phyloP scores from a whole-genome alignment of 2,113 vertebrate species.

The Aphyosemion australe region DNA sequence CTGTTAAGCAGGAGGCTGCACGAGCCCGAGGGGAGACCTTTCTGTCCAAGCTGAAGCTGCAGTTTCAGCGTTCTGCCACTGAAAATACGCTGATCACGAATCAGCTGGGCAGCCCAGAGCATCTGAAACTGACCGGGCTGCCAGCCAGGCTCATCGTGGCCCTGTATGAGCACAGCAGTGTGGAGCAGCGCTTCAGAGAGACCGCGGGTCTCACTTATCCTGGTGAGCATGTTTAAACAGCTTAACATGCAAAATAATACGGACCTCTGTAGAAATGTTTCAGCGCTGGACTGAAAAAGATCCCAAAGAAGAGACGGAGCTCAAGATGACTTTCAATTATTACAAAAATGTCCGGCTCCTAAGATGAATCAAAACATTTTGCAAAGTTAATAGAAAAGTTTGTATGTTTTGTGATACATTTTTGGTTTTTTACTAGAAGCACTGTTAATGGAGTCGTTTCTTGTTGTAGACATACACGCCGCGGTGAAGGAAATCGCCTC shows the following conservation, averaged over 20 bases:
- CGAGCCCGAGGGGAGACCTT: slow-evolving; percentile 80
- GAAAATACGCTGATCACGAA: slow-evolving; percentile 84
- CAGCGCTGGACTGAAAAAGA: too few relatives aligned
- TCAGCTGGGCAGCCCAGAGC: slow-evolving; percentile 80
- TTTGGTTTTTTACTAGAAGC: too few relatives aligned
- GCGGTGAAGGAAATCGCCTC: slow-evolving; percentile 88
- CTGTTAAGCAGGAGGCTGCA: slow-evolving; percentile 75
- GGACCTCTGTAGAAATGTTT: too few relatives aligned
- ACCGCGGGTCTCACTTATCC: slow-evolving; percentile 80
- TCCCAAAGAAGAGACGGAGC: too few relatives aligned
- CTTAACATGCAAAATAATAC: too few relatives aligned
- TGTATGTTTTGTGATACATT: too few relatives aligned
- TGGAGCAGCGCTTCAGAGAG: slow-evolving; percentile 83
- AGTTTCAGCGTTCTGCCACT: slow-evolving; percentile 88
- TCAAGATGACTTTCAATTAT: too few relatives aligned
- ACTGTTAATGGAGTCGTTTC: background rate
- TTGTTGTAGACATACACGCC: slow-evolving; percentile 85
- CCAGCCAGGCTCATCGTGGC: slow-evolving; percentile 86
- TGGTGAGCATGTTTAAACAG: slow-evolving; percentile 75
- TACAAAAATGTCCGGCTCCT: too few relatives aligned
- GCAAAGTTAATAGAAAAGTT: too few relatives aligned
- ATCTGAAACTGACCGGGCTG: slow-evolving; percentile 80
- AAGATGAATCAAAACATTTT: too few relatives aligned
- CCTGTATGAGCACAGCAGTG: slow-evolving; percentile 89
- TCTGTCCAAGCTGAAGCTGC: slow-evolving; percentile 85